A percentile compares a stretch with the other conserved stretches of the same genome.
Evolutionary conservation across 2,113 vertebrate genomes (phyloP).

Genomic region (Pontoporia blainvillei): DNA sequence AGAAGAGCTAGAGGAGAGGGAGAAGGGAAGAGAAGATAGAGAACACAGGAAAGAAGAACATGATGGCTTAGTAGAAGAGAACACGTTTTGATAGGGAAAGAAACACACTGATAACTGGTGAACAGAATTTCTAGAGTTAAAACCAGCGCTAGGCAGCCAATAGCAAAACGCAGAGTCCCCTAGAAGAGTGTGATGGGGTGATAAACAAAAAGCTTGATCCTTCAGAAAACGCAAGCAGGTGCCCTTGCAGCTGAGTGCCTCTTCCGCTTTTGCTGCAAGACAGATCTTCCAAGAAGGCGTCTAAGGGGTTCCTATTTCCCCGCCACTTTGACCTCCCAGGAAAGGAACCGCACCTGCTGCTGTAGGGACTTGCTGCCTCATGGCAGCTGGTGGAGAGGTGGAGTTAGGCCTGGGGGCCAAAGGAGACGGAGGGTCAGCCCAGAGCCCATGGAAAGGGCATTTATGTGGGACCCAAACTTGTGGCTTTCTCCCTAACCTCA

Average conservation of each 20-base stretch:
- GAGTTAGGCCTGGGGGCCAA: conserved; percentile 14
- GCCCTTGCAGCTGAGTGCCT: not conserved
- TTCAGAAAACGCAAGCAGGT: conserved; percentile 22
- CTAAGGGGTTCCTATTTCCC: not conserved
- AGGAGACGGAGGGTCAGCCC: conserved; percentile 10
- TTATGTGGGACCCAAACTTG: not conserved
- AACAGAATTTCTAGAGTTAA: not conserved
- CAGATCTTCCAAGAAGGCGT: not conserved
- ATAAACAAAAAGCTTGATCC: not conserved
- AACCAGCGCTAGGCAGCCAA: not conserved
- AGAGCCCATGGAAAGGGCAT: not conserved
- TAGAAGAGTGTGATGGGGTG: not conserved
- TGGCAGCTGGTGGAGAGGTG: conserved; percentile 50
- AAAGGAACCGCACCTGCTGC: conserved; percentile 61
- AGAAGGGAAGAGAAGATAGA: not conserved
- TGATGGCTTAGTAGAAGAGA: not conserved
- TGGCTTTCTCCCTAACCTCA: not conserved
- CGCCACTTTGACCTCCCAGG: not conserved
- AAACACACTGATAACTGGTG: not conserved
- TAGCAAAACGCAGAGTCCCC: not conserved
- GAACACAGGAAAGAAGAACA: not conserved
- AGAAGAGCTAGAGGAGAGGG: not conserved
- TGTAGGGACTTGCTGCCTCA: conserved; percentile 26
- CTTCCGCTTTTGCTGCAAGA: not conserved
- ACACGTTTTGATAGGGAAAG: not conserved